Conservation (phyloP, 1,140 invertebrate species). For the Ceratosolen fusciceps region DNA sequence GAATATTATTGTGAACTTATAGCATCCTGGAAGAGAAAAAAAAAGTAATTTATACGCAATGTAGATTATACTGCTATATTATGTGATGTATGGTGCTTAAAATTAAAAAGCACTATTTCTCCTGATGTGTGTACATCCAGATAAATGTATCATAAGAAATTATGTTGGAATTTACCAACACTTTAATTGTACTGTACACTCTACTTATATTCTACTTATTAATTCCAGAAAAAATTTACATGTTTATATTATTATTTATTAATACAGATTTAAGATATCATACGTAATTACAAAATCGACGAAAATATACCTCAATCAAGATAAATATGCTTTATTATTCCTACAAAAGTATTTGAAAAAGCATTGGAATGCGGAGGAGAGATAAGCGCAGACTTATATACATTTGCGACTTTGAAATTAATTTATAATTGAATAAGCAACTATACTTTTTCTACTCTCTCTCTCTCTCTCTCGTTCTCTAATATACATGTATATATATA, state of each 20-base stretch:
- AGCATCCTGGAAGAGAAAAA: too few species aligned
- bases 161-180: neutral
- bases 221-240: neutral
- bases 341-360: neutral
- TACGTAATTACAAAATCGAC: neutral
- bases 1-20: too few species aligned
- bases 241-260: neutral
- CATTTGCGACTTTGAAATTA: slow-evolving; percentile 37
- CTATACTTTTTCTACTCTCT: neutral
- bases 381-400: neutral
- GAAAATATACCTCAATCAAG: neutral
- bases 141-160: neutral
- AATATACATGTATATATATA: too few species aligned
- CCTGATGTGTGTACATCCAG: neutral
- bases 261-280: neutral
- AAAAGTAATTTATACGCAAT: too few species aligned
- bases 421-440: slow-evolving; percentile 40
- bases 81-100: neutral
- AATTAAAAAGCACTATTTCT: neutral
- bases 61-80: too few species aligned
- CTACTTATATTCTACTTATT: neutral
- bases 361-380: neutral
- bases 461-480: too few species aligned
- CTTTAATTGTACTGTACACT: too few species aligned
- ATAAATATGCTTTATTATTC: neutral